Percentiles rank a stretch among this genome's conserved stretches.
Conservation (phyloP, 2,888 invertebrate species). For the Phragmatobia fuliginosa region DNA sequence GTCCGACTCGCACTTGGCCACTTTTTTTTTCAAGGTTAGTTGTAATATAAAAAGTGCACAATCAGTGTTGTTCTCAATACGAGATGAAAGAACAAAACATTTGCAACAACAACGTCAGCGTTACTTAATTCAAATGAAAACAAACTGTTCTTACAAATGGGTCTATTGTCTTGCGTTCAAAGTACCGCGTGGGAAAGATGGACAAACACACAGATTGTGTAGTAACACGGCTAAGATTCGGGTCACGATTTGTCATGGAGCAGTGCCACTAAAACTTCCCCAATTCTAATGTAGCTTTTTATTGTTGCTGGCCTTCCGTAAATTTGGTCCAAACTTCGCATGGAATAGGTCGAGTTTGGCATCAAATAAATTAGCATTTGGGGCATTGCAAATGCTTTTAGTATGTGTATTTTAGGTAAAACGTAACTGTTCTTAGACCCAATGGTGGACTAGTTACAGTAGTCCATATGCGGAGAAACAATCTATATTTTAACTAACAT, state of each 20-base stretch:
- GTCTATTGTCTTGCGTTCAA: slow-evolving; percentile 10
- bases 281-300: background rate
- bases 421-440: no score
- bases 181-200: slow-evolving; percentile 17
- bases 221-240: slow-evolving; percentile 2
- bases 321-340: background rate
- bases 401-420: no score
- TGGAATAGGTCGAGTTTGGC: background rate
- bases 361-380: no score
- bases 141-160: slow-evolving; percentile 12
- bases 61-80: background rate
- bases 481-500: no score
- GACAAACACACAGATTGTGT: slow-evolving; percentile 8
- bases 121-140: slow-evolving; percentile 5
- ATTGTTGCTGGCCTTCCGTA: background rate
- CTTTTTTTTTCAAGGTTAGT: no score
- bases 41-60: slow-evolving; percentile 7
- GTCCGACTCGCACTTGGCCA: no score
- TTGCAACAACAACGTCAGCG: background rate
- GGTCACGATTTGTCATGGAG: slow-evolving; percentile 15
- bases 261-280: background rate
- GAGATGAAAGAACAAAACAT: slow-evolving; percentile 2
- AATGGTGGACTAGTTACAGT: no score
- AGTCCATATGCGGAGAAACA: no score
- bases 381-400: no score